Percentiles rank a stretch among this genome's conserved stretches.
Evolutionary conservation across 2,113 vertebrate species (phyloP).

Genomic region (Ptilonorhynchus violaceus): DNA sequence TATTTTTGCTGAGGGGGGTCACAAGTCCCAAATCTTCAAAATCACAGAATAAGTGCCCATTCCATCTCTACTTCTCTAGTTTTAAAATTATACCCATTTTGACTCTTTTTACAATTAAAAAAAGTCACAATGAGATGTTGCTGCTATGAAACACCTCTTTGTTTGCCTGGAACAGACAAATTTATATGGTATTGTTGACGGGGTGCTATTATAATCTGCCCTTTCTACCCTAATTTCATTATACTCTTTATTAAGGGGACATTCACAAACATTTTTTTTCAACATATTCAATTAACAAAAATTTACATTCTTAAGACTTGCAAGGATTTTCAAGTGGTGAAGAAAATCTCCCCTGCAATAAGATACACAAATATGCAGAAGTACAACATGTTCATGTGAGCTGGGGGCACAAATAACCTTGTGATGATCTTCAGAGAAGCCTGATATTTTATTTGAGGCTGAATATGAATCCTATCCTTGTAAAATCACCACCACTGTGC

Average conservation of each 20-base stretch:
- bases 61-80: not conserved
- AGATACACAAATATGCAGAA: not conserved
- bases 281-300: not conserved
- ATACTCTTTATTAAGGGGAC: not conserved
- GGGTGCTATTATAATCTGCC: not conserved
- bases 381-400: not conserved
- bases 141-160: not conserved
- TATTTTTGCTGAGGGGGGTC: not conserved
- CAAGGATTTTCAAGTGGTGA: not conserved
- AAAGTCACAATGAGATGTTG: not conserved
- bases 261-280: not conserved
- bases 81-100: not conserved
- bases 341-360: not conserved
- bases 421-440: not conserved
- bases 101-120: not conserved
- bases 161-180: not conserved
- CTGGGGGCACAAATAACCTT: not conserved
- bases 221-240: not conserved
- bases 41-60: not conserved
- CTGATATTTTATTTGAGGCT: not conserved
- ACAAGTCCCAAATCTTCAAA: constrained; percentile 25
- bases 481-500: not conserved
- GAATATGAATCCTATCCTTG: constrained; percentile 6
- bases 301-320: not conserved
- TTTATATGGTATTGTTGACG: not conserved